phyloP scores from a whole-genome alignment of 2,113 vertebrate genomes.

The Halichoeres trimaculatus region DNA sequence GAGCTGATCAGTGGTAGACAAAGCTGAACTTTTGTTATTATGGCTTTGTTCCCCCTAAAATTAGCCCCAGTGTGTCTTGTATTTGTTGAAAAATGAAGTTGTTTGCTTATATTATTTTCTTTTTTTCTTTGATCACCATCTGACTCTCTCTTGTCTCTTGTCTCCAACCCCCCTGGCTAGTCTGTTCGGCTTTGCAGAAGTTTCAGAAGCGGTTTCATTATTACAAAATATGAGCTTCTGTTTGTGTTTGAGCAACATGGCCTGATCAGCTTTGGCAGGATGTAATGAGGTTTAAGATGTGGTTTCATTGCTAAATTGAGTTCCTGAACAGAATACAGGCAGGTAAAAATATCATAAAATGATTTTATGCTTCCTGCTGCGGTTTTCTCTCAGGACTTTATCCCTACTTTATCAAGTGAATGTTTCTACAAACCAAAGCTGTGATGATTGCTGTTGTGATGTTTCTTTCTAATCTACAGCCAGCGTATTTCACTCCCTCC shows the following conservation, averaged over 20 bases:
- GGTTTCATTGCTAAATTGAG: background rate
- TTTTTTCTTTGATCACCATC: no score
- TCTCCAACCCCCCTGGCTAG: no score
- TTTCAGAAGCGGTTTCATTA: background rate
- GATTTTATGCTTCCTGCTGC: background rate
- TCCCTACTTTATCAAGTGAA: conserved; percentile 80
- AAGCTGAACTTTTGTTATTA: no score
- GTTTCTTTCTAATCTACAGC: conserved; percentile 64
- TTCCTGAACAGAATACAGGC: background rate
- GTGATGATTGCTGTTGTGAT: conserved; percentile 77
- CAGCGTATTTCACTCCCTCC: conserved; percentile 75
- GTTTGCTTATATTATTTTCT: no score
- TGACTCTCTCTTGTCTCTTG: no score
- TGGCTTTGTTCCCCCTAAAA: no score
- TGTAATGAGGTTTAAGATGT: background rate
- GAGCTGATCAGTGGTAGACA: no score
- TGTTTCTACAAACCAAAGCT: conserved; percentile 83
- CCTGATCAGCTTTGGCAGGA: background rate
- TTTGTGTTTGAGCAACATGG: no score
- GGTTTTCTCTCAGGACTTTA: background rate
- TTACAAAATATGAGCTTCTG: no score
- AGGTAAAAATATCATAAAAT: background rate
- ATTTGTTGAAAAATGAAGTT: no score
- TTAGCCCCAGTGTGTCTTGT: no score
- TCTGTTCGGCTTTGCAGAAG: background rate